Evolutionary conservation across 2,888 invertebrate genomes (phyloP), one percentile per base, ranked within the genome.

Genomic region (Pterostichus niger): DNA sequence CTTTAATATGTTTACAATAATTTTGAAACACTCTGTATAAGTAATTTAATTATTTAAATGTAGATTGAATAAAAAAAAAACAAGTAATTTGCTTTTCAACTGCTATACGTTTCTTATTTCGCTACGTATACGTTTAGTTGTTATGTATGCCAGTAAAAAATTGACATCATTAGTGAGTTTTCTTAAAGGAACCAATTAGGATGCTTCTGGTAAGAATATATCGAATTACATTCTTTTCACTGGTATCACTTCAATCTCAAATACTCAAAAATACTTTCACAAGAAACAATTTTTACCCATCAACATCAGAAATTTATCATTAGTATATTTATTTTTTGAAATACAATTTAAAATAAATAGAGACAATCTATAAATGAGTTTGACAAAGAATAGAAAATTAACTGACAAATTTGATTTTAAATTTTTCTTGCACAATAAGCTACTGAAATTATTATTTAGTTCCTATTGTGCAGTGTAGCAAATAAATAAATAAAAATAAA

Each of bases 191-290:
- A 64, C 64, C 64, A 64, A 64, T 64, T 64, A 64, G 64, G 64
- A 35, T 64, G 33, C 64, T 35, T 64, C 64, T 64, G n/a, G 13
- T 64, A 35, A 64, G 64, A 64, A 64, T 64, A 64, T 64, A 64
- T 64, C n/a, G 64, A 64, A 64, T 64, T 64, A 64, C 64, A 64
- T 64, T 64, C 64, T 33, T 64, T 64, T 64, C 64, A 64, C 35
- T 33, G 31, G 64, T 64, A 64, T 64, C 64, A 64, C 35, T 64
- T 64, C 64, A 64, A 64, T 64, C 64, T 64, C 35, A 31, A 64
- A 64, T 64, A 40, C 52, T 6, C 52, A n/a, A 46, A 46, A 46
- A 46, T 40, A 40, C 40, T 40, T 40, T 40, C 40, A 40, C 9
- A 40, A 40, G 10, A 52, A n/a, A 52, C 52, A 5, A 40, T 40